These are phyloP conservation scores for Micoletzkya japonica DNA, from an alignment of 2,888 invertebrate genomes.

Conservation along the genomic window DNA sequence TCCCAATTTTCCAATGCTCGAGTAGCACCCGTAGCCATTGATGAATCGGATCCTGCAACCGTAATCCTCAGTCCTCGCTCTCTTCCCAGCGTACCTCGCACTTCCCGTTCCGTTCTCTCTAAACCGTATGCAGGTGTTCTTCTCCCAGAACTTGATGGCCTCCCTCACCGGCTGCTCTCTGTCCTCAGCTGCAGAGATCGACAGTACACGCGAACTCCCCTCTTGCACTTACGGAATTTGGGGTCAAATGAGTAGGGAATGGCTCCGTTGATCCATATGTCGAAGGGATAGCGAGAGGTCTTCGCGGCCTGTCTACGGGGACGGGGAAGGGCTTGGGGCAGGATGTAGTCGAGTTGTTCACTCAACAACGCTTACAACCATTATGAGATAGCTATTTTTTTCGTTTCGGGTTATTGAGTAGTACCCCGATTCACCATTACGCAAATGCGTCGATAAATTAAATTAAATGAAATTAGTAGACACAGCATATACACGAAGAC, in stretches of 20 bases:
- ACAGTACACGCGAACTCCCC: neutral
- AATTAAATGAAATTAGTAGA: neutral
- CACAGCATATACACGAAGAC: neutral
- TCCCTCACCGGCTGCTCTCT: neutral
- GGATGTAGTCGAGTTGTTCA: slow-evolving; percentile 9
- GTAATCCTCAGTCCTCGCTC: neutral
- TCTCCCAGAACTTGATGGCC: slow-evolving; percentile 26
- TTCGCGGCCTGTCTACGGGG: slow-evolving; percentile 20
- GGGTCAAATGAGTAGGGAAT: slow-evolving; percentile 22
- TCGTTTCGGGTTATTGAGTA: no score
- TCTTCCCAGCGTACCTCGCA: slow-evolving; percentile 1
- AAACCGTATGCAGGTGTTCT: slow-evolving; percentile 20
- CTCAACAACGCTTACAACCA: neutral
- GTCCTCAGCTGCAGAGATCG: slow-evolving; percentile 11
- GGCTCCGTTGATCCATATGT: slow-evolving; percentile 16
- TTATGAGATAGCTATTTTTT: no score
- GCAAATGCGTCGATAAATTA: no score
- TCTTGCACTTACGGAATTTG: slow-evolving; percentile 13
- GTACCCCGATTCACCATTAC: no score
- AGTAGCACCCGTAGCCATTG: slow-evolving; percentile 27
- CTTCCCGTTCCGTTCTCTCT: slow-evolving; percentile 16
- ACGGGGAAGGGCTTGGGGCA: neutral
- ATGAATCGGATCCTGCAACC: slow-evolving; percentile 25
- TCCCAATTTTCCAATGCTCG: slow-evolving; percentile 27
- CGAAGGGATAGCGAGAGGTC: slow-evolving; percentile 14